Conservation (phyloP, 1,140 invertebrate genomes). For the Hyles vespertilio region DNA sequence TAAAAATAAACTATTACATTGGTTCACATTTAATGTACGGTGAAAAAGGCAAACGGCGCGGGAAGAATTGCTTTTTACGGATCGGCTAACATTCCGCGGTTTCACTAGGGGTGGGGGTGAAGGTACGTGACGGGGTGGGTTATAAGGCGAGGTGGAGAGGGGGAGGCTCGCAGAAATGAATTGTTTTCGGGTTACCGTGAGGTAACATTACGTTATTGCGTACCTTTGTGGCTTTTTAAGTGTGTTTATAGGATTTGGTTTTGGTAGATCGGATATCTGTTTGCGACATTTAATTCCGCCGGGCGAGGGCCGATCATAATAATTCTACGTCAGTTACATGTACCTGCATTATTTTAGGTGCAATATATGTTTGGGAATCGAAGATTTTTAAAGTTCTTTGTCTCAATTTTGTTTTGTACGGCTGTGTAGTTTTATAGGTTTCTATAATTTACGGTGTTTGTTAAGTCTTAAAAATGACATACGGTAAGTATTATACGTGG, state of each 20-base stretch:
- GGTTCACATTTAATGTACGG: constrained; percentile 60
- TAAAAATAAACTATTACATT: constrained; percentile 45
- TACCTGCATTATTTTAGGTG: background rate
- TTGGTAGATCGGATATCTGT: constrained; percentile 4
- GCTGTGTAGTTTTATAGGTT: too few species aligned
- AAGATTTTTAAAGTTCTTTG: constrained; percentile 1
- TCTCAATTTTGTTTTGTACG: too few species aligned
- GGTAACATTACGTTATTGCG: constrained; percentile 54
- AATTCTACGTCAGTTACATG: constrained; percentile 12
- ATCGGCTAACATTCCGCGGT: constrained; percentile 53
- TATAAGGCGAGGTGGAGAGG: constrained; percentile 10
- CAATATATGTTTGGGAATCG: constrained; percentile 14
- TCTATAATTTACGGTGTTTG: too few species aligned
- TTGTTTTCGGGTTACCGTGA: constrained; percentile 54
- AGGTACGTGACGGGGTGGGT: constrained; percentile 18
- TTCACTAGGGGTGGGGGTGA: constrained; percentile 21
- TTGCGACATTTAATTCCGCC: constrained; percentile 17
- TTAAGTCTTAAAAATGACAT: too few species aligned
- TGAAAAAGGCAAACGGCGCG: constrained; percentile 58
- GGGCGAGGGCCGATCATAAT: constrained; percentile 10
- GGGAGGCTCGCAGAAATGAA: constrained; percentile 43
- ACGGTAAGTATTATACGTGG: too few species aligned
- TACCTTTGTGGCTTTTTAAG: constrained; percentile 55
- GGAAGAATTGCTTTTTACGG: constrained; percentile 67
- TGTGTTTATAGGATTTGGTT: constrained; percentile 46